Conservation (phyloP, 1,140 invertebrate species). For the Dryas iulia region DNA sequence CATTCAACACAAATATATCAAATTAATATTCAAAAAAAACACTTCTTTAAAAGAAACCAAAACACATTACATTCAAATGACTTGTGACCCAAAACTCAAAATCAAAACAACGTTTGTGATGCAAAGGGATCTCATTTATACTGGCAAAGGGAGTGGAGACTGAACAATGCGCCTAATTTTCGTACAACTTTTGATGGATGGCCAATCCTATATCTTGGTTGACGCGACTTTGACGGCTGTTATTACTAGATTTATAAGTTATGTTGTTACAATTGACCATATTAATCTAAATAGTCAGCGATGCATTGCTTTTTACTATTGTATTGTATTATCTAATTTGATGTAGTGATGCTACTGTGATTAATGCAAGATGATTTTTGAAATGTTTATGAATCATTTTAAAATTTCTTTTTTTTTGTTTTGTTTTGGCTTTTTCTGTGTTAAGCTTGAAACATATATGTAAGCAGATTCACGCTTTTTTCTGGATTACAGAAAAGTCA, state of each 20-base stretch:
- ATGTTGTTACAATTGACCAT: constrained; percentile 36
- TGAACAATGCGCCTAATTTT: constrained; percentile 74
- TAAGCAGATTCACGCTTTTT: too few species aligned
- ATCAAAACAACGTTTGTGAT: constrained; percentile 33
- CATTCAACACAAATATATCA: background rate
- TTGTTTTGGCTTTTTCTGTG: too few species aligned
- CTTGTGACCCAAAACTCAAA: constrained; percentile 31
- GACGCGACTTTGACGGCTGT: constrained; percentile 58
- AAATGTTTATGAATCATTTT: background rate
- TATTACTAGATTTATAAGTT: constrained; percentile 59
- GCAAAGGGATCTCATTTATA: constrained; percentile 58
- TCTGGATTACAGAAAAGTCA: too few species aligned
- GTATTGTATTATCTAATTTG: constrained; percentile 36
- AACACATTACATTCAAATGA: constrained; percentile 12
- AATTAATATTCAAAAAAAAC: background rate
- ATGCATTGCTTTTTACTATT: constrained; percentile 31
- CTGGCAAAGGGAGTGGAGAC: constrained; percentile 44
- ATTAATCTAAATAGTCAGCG: constrained; percentile 48
- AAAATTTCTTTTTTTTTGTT: background rate
- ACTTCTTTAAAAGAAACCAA: background rate
- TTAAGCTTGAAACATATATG: too few species aligned
- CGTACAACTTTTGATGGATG: constrained; percentile 68
- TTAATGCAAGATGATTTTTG: constrained; percentile 11
- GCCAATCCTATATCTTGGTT: constrained; percentile 62
- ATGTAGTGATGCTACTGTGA: constrained; percentile 30